These are phyloP conservation scores for Heteractis magnifica DNA, from an alignment of 92 coral and sea anemone species.

Conservation along the genomic window DNA sequence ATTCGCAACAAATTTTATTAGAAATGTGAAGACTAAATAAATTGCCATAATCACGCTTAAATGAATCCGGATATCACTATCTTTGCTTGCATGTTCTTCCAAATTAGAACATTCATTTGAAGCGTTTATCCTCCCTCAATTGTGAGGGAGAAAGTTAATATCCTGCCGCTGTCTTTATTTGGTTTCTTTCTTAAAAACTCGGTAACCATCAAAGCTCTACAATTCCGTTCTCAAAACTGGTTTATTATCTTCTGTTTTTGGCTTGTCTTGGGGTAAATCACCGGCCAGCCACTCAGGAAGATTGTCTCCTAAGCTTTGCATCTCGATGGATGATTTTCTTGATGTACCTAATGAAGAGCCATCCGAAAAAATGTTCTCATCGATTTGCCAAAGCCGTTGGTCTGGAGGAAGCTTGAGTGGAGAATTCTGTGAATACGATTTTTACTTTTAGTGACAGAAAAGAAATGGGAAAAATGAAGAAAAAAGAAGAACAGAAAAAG, in stretches of 20 bases:
- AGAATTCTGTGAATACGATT: slow-evolving; percentile 39
- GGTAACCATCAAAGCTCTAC: background rate
- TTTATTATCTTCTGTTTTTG: background rate
- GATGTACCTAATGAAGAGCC: slow-evolving; percentile 60
- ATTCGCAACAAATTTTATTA: too few species aligned
- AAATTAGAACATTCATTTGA: too few species aligned
- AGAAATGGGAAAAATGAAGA: too few species aligned
- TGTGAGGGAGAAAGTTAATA: too few species aligned
- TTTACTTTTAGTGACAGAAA: too few species aligned
- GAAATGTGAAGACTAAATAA: too few species aligned
- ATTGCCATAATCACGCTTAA: too few species aligned
- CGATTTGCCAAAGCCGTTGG: slow-evolving; percentile 78
- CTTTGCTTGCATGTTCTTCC: too few species aligned
- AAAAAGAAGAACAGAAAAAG: background rate
- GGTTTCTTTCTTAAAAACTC: too few species aligned
- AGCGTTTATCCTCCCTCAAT: too few species aligned
- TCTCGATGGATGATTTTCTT: slow-evolving; percentile 51
- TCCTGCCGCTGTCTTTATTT: too few species aligned
- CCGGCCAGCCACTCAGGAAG: slow-evolving; percentile 21
- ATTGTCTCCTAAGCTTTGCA: slow-evolving; percentile 45
- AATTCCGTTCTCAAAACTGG: background rate
- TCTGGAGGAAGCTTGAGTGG: slow-evolving; percentile 76
- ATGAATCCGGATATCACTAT: too few species aligned
- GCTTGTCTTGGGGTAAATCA: background rate
- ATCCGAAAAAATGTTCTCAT: slow-evolving; percentile 64